A percentile compares a stretch with the other conserved stretches of the same genome.
Conservation (phyloP, 2,113 vertebrate genomes). For the Hippopotamus amphibius region DNA sequence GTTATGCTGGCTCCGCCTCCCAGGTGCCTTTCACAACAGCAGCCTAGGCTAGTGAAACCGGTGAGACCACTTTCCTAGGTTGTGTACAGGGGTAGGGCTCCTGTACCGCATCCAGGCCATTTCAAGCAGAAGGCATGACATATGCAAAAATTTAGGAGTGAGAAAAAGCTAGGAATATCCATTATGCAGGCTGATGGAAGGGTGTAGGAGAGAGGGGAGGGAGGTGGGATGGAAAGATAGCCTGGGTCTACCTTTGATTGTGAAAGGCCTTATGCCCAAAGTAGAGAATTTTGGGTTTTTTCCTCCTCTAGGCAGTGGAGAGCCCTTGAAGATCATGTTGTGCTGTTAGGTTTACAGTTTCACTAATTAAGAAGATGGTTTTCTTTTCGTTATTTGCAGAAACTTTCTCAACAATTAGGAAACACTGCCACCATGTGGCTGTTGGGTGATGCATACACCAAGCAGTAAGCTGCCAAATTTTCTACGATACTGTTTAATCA, state of each 20-base stretch:
- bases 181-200: not conserved
- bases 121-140: not conserved
- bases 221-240: not conserved
- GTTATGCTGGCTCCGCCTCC: not conserved
- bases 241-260: not conserved
- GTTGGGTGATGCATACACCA: not conserved
- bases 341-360: not conserved
- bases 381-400: not conserved
- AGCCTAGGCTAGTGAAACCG: not conserved
- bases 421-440: slow-evolving; percentile 79
- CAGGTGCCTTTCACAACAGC: not conserved
- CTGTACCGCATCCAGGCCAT: not conserved
- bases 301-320: not conserved
- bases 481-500: not conserved
- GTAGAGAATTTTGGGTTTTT: not conserved
- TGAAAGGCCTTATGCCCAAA: not conserved
- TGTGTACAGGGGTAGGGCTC: not conserved
- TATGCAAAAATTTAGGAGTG: not conserved
- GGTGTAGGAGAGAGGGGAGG: not conserved
- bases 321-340: not conserved
- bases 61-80: slow-evolving; percentile 45
- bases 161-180: not conserved
- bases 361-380: not conserved
- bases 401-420: slow-evolving; percentile 51
- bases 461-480: not conserved